Evolutionary conservation across 2,113 vertebrate species (phyloP), one percentile per base, ranked within the genome.

Genomic region (Pimephales promelas): DNA sequence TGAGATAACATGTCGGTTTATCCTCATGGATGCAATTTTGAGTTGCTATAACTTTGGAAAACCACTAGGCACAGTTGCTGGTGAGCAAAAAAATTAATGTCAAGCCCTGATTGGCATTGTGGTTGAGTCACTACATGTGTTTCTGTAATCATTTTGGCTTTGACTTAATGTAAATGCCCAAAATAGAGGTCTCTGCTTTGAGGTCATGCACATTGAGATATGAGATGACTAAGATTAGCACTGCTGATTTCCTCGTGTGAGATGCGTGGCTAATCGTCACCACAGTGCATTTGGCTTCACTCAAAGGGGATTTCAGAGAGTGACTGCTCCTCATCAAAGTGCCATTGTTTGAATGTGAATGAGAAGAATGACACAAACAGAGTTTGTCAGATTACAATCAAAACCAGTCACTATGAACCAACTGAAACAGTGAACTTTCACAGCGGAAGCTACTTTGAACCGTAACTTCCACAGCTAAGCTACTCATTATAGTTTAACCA

Each of bases 191-290:
- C 16, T 54, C 13, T 34, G 56, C 86, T 72, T 68, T 86, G 80
- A 88, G 79, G 72, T 77, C 83, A 83, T 70, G 59, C 57, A 76
- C 71, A 71, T 24, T 47, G 81, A 83, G 87, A 86, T 62, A 77
- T 14, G 66, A 85, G 47, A 34, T 77, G 75, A 83, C 36, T 54
- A 74, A 81, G 85, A 83, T 88, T 83, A 88, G 85, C 79, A 54
- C 43, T 52, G 18, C 26, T 76, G 43, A 76, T 81, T 85, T 83
- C 61, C 85, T 87, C 43, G 40, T 81, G 70, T 83, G 85, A 84
- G 75, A 84, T 74, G n/a, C 73, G 16, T 70, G 68, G 71, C 76
- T 87, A 87, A 86, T 85, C 85, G 77, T 66, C 85, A 84, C 76
- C 43, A 64, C 62, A 71, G 59, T 57, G 68, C 31, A 18, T 72